Evolutionary conservation across 2,113 vertebrate species (phyloP).

Genomic region (Columba livia): DNA sequence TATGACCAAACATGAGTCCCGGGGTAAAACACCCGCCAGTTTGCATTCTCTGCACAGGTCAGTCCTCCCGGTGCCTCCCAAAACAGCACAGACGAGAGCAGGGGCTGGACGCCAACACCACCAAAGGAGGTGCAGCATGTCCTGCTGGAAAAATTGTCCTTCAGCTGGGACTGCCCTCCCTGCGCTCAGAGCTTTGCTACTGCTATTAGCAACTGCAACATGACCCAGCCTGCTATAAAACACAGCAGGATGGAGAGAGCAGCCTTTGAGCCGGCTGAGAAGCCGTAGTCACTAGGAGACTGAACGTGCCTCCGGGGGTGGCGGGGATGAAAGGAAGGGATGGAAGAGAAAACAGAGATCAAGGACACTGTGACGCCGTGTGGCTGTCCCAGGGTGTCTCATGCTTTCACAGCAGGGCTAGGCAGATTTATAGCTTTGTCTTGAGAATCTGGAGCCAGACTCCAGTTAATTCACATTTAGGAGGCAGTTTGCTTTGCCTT

Average conservation of each 20-base stretch:
- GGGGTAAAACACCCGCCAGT: fast-evolving
- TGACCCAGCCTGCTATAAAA: background rate
- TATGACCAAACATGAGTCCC: fast-evolving
- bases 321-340: background rate
- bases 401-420: background rate
- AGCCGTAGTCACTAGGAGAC: background rate
- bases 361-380: conserved; percentile 16
- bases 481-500: background rate
- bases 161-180: background rate
- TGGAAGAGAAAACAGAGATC: conserved; percentile 29
- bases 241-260: background rate
- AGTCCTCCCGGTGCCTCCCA: background rate
- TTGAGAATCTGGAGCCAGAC: conserved; percentile 19
- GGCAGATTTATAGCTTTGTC: conserved; percentile 47
- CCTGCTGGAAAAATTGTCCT: background rate
- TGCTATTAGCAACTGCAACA: background rate
- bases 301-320: background rate
- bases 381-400: conserved; percentile 15
- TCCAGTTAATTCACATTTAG: background rate
- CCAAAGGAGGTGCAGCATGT: background rate
- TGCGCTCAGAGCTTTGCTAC: background rate
- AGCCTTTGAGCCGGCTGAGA: background rate
- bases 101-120: fast-evolving
- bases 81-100: fast-evolving
- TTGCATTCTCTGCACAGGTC: background rate